A percentile compares a stretch with the other conserved stretches of the same genome.
Conservation (phyloP, 2,113 vertebrate genomes). For the Rousettus leschenaultii region DNA sequence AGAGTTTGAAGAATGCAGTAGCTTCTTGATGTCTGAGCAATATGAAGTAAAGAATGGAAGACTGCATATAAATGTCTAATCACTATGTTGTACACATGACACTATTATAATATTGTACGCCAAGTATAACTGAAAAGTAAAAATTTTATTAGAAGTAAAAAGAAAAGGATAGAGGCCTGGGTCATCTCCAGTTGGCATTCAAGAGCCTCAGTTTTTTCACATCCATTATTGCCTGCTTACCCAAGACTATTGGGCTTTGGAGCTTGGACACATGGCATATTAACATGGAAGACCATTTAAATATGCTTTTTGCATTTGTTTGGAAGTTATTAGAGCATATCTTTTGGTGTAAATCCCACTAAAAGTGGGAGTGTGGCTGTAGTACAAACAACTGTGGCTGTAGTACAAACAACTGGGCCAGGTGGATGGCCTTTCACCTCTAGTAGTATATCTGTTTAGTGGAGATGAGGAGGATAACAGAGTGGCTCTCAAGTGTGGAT, state of each 20-base stretch:
- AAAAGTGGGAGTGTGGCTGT: neutral
- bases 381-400: neutral
- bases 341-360: neutral
- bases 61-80: too few relatives aligned
- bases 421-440: neutral
- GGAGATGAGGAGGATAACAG: neutral
- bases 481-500: neutral
- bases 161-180: neutral
- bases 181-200: neutral
- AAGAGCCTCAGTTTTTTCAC: neutral
- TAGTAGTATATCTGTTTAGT: neutral
- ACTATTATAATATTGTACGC: too few relatives aligned
- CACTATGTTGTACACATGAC: too few relatives aligned
- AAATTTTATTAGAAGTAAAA: too few relatives aligned
- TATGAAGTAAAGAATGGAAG: neutral
- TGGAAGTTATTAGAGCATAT: neutral
- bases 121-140: too few relatives aligned
- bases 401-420: neutral
- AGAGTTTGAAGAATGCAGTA: neutral
- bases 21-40: neutral
- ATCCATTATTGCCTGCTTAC: neutral
- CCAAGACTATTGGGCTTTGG: too few relatives aligned
- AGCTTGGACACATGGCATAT: rapidly evolving
- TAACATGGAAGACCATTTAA: neutral
- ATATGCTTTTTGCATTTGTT: neutral